phyloP scores from a whole-genome alignment of 2,797 vertebrate genomes.

The Cyclura pinguis region DNA sequence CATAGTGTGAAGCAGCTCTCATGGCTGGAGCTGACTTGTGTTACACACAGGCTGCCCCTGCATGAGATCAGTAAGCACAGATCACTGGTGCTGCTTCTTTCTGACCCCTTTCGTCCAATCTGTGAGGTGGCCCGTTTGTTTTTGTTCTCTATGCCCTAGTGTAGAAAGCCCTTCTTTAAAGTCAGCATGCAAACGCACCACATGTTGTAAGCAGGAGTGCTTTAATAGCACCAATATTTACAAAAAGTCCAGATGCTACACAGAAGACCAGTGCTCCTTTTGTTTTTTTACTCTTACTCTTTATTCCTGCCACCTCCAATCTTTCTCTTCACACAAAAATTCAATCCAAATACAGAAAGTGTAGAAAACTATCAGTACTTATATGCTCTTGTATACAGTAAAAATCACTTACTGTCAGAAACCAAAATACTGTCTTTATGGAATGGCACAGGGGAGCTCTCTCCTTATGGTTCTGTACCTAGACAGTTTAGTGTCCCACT shows the following conservation, averaged over 20 bases:
- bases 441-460: background rate
- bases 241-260: slow-evolving; percentile 27
- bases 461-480: background rate
- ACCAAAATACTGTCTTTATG: background rate
- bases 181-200: background rate
- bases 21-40: too few species aligned
- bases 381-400: fast-evolving
- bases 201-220: slow-evolving; percentile 38
- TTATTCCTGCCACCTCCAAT: fast-evolving
- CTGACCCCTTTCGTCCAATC: background rate
- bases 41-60: background rate
- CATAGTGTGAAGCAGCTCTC: background rate
- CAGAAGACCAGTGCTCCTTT: background rate
- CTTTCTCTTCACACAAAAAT: background rate
- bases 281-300: background rate
- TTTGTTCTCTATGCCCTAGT: background rate
- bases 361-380: background rate
- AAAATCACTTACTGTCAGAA: background rate
- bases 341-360: background rate
- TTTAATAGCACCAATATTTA: slow-evolving; percentile 26
- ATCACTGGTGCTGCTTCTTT: too few species aligned
- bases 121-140: background rate
- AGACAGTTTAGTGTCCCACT: background rate
- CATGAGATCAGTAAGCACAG: background rate
- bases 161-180: slow-evolving; percentile 28